phyloP scores from a whole-genome alignment of 2,797 vertebrate species.

The Distichodus sexfasciatus region DNA sequence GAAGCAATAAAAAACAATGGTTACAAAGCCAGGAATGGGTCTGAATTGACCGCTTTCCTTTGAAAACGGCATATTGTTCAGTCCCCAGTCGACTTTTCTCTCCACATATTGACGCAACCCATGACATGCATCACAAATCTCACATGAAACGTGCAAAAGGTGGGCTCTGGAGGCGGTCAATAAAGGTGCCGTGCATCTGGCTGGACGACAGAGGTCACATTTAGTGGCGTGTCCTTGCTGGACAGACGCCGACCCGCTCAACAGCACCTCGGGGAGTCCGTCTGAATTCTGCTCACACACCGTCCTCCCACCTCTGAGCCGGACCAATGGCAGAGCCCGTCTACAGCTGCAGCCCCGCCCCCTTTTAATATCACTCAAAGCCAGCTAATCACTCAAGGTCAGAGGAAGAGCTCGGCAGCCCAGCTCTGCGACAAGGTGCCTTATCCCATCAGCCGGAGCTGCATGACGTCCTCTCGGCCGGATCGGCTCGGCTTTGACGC shows the following conservation, averaged over 20 bases:
- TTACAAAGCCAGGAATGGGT: no score
- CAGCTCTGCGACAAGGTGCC: constrained; percentile 45
- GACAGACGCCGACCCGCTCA: constrained; percentile 33
- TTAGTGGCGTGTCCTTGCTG: constrained; percentile 35
- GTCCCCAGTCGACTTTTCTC: no score
- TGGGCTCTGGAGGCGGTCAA: not conserved
- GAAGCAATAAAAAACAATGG: no score
- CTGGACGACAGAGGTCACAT: constrained; percentile 1
- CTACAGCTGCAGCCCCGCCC: constrained; percentile 20
- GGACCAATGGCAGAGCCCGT: constrained; percentile 58
- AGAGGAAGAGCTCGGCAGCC: constrained; percentile 28
- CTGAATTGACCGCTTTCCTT: no score
- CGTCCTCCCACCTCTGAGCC: constrained; percentile 54
- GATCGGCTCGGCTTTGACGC: constrained; percentile 42
- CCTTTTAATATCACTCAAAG: constrained; percentile 47
- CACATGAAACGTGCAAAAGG: no score
- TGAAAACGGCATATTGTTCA: no score
- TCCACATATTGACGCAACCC: no score
- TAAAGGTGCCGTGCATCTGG: not conserved
- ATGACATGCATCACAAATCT: no score
- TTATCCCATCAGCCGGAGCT: constrained; percentile 37
- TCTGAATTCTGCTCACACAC: constrained; percentile 66
- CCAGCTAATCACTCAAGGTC: constrained; percentile 50
- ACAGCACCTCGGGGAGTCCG: constrained; percentile 44
- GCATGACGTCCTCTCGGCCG: constrained; percentile 22